A percentile compares a stretch with the other conserved stretches of the same genome.
These are phyloP conservation scores for Trypoxylus dichotomus DNA, from an alignment of 1,140 invertebrate species.

Conservation along the genomic window DNA sequence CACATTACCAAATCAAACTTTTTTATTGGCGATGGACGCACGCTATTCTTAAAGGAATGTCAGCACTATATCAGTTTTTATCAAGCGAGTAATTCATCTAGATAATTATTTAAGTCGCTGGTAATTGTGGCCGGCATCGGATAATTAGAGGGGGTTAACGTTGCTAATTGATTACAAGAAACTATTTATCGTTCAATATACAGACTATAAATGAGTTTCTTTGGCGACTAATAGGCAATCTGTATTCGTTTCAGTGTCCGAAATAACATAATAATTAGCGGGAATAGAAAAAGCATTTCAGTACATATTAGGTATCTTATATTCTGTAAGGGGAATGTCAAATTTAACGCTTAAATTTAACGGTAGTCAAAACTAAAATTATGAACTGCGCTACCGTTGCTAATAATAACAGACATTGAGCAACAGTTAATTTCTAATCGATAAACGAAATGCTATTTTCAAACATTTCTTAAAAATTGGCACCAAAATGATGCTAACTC, in stretches of 20 bases:
- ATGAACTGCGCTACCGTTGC: no score
- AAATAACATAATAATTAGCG: not conserved
- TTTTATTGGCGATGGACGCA: no score
- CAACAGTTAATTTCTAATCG: no score
- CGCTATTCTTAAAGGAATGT: not conserved
- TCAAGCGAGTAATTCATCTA: not conserved
- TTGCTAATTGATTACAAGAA: slow-evolving; percentile 12
- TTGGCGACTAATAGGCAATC: not conserved
- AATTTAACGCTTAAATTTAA: no score
- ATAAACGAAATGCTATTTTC: no score
- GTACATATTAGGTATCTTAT: not conserved
- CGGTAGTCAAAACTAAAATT: no score
- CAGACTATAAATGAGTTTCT: not conserved
- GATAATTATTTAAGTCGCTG: not conserved
- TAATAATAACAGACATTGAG: no score
- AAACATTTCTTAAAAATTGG: no score
- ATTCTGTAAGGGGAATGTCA: no score
- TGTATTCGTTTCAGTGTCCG: not conserved
- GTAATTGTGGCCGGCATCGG: not conserved
- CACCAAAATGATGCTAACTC: no score
- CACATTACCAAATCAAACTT: no score
- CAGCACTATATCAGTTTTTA: not conserved
- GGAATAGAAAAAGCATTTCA: not conserved
- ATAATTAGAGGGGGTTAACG: slow-evolving; percentile 4
- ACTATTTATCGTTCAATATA: not conserved